phyloP scores from a whole-genome alignment of 2,113 vertebrate species.

The Riparia riparia region DNA sequence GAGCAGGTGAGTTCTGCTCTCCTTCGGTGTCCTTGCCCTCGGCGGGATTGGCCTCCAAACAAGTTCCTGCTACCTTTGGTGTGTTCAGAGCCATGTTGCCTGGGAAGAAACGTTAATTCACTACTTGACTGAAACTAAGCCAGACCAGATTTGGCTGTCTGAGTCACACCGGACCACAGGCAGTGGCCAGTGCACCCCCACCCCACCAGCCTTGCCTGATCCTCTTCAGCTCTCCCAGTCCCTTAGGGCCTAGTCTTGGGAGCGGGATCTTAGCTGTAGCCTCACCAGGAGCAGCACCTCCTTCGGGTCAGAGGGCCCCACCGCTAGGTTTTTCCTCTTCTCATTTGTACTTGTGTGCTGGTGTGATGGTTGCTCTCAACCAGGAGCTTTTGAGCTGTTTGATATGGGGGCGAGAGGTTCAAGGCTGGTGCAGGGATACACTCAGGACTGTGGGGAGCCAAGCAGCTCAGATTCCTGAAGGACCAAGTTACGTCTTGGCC shows the following conservation, averaged over 20 bases:
- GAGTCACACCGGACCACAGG: background rate
- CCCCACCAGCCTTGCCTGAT: background rate
- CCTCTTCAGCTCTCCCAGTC: background rate
- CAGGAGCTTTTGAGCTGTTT: background rate
- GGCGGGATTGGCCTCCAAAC: background rate
- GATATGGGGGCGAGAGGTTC: background rate
- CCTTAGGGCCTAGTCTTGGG: background rate
- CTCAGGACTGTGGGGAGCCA: background rate
- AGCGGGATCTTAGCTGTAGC: accelerated
- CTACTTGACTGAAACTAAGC: background rate
- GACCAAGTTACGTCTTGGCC: background rate
- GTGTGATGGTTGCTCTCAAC: background rate
- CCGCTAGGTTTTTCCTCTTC: background rate
- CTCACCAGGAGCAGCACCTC: background rate
- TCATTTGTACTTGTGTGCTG: background rate
- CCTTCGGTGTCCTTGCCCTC: background rate
- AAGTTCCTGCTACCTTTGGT: background rate
- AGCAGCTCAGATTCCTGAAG: background rate
- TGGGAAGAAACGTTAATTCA: background rate
- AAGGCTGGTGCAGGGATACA: background rate
- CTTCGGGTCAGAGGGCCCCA: background rate
- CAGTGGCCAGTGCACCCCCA: background rate
- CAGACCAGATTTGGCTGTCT: background rate
- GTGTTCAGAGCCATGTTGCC: background rate
- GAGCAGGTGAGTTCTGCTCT: constrained; percentile 82